A percentile compares a stretch with the other conserved stretches of the same genome.
Evolutionary conservation across 2,113 vertebrate species (phyloP).

Genomic region (Sisor rabdophorus): DNA sequence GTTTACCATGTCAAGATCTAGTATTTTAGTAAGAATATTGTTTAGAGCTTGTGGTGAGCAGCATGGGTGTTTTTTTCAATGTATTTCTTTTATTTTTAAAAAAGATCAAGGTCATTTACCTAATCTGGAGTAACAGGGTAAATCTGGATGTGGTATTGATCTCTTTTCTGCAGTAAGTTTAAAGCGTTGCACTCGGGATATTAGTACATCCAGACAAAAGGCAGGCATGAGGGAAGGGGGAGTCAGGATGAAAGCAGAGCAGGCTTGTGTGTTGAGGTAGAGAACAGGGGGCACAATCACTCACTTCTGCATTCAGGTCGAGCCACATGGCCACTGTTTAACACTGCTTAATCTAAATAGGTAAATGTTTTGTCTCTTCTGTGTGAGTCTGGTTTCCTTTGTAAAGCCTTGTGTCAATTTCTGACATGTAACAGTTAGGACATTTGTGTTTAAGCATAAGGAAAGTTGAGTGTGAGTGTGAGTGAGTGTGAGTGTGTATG

Average conservation of each 20-base stretch:
- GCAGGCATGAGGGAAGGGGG: conserved; percentile 6
- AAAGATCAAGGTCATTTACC: conserved; percentile 36
- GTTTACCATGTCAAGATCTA: conserved; percentile 22
- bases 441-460: not conserved
- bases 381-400: conserved; percentile 6
- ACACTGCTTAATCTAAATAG: conserved; percentile 32
- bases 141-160: conserved; percentile 38
- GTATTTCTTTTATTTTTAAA: conserved; percentile 3
- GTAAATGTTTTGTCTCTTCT: conserved; percentile 26
- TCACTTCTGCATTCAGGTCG: conserved; percentile 20
- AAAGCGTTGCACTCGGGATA: conserved; percentile 31
- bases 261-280: conserved; percentile 26
- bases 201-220: conserved; percentile 45
- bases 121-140: conserved; percentile 33
- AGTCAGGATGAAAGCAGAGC: conserved; percentile 33
- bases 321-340: conserved; percentile 33
- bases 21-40: conserved; percentile 39
- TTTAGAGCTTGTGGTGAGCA: conserved; percentile 18
- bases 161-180: conserved; percentile 35
- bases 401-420: conserved; percentile 22
- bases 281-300: conserved; percentile 14
- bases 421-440: not conserved
- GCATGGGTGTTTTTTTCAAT: conserved; percentile 19
- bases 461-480: conserved; percentile 7
- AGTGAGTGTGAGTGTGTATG: not conserved